phyloP scores from a whole-genome alignment of 2,888 invertebrate genomes.

The Protonemura montana region DNA sequence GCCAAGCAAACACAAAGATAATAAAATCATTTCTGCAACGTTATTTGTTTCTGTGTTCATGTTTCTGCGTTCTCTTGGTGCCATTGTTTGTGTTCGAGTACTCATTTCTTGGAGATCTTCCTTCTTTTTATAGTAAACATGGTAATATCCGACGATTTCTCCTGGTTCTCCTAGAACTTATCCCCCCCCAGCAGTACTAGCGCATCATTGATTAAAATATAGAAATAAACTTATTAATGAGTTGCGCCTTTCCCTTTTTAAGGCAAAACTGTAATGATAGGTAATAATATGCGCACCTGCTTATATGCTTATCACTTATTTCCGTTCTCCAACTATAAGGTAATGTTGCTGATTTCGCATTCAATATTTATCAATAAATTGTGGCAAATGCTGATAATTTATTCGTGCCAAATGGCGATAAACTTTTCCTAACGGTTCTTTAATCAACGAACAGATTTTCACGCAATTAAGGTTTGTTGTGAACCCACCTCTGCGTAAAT shows the following conservation, averaged over 20 bases:
- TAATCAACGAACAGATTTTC: neutral
- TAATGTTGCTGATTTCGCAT: neutral
- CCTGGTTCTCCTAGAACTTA: neutral
- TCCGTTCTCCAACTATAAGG: neutral
- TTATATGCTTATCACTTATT: neutral
- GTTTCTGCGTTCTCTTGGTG: neutral
- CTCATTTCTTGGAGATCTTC: neutral
- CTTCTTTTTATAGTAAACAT: neutral
- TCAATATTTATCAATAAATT: neutral
- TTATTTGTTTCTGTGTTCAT: neutral
- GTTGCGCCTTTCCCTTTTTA: constrained; percentile 12
- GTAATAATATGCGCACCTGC: neutral
- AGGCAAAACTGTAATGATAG: neutral
- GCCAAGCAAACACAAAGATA: neutral
- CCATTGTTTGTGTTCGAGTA: neutral
- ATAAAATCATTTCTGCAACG: neutral
- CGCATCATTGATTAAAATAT: neutral
- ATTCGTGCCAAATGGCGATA: neutral
- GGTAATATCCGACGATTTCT: neutral
- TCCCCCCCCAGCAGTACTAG: neutral
- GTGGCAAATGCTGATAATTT: neutral
- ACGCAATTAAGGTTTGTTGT: neutral
- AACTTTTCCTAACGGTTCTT: neutral
- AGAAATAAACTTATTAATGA: neutral
- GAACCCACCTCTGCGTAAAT: no score